Evolutionary conservation across 2,113 vertebrate species (phyloP).

Genomic region (Tichodroma muraria): DNA sequence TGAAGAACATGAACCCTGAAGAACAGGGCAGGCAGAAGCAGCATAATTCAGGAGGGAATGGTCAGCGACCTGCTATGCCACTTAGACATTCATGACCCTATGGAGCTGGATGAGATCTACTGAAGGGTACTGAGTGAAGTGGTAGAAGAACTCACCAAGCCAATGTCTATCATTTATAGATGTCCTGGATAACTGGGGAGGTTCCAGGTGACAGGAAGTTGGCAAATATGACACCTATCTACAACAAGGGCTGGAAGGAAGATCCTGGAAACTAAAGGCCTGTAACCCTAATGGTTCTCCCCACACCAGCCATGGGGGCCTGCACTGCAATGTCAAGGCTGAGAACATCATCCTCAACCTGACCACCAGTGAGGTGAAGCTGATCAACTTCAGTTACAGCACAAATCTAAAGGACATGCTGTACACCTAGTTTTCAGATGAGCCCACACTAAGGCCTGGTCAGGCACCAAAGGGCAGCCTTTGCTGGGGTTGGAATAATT

Average conservation of each 20-base stretch:
- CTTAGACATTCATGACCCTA: neutral
- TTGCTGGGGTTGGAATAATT: neutral
- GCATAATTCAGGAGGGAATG: neutral
- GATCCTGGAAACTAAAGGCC: neutral
- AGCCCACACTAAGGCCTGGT: neutral
- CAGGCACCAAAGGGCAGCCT: neutral
- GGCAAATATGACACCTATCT: neutral
- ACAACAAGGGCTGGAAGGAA: neutral
- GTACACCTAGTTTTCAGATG: neutral
- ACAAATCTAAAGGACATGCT: neutral
- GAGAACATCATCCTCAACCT: neutral
- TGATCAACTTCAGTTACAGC: neutral
- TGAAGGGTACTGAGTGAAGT: neutral
- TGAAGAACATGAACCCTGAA: no score
- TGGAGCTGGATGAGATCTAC: neutral
- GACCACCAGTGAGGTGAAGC: neutral
- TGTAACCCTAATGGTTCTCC: neutral
- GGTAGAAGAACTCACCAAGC: neutral
- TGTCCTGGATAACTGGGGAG: neutral
- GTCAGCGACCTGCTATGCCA: neutral
- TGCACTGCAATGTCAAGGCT: rapidly evolving
- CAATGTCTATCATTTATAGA: neutral
- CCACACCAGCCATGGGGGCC: neutral
- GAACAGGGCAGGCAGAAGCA: no score
- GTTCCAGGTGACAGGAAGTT: neutral